Evolutionary conservation across 92 coral and sea anemone genomes (phyloP).

Genomic region (Zoanthus sansibaricus): DNA sequence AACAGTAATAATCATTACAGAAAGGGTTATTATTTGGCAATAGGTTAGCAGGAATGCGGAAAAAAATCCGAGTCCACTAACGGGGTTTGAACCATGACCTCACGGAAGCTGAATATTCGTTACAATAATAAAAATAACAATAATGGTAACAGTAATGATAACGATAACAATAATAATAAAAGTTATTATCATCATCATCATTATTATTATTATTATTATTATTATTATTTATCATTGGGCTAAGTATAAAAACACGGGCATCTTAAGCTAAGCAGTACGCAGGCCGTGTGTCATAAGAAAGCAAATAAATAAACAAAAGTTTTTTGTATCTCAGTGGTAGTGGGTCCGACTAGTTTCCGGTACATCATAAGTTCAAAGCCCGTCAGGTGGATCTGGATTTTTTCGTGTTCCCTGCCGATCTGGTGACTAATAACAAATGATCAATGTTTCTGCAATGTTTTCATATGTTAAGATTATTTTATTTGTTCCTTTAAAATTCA

Average conservation of each 20-base stretch:
- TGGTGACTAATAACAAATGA: too few relatives aligned
- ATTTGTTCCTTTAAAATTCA: too few relatives aligned
- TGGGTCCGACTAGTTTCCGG: too few relatives aligned
- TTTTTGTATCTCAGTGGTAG: too few relatives aligned
- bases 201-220: too few relatives aligned
- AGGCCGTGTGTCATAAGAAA: slow-evolving; percentile 40
- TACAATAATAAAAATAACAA: background rate
- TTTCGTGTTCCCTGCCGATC: too few relatives aligned
- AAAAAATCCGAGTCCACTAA: background rate
- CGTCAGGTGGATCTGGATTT: too few relatives aligned
- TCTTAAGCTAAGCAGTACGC: background rate
- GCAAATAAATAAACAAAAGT: too few relatives aligned
- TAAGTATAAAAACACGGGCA: background rate
- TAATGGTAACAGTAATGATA: background rate
- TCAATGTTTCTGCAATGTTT: too few relatives aligned
- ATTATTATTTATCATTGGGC: background rate
- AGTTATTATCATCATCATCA: background rate
- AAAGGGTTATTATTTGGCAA: background rate
- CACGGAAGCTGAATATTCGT: background rate
- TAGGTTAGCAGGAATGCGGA: background rate
- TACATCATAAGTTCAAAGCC: too few relatives aligned
- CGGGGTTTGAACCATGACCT: background rate
- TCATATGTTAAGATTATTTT: too few relatives aligned
- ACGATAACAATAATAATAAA: background rate
- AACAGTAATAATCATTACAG: background rate